Percentiles rank a stretch among this genome's conserved stretches.
Evolutionary conservation across 2,888 invertebrate species (phyloP).

Genomic region (Apotomis betuletana): DNA sequence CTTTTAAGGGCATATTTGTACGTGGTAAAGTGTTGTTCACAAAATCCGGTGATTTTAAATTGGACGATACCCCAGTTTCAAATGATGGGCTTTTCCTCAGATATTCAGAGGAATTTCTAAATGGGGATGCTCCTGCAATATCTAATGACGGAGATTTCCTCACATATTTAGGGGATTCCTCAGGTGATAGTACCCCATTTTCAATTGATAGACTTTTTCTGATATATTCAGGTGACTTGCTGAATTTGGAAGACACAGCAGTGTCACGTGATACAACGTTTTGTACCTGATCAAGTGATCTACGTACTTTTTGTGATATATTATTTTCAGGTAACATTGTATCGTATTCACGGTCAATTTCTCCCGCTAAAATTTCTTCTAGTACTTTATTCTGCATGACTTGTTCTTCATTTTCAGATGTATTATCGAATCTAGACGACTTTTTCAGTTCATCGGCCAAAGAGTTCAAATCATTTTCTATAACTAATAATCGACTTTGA

Average conservation of each 20-base stretch:
- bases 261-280: background rate
- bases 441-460: constrained; percentile 17
- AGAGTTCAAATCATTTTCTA: constrained; percentile 16
- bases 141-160: background rate
- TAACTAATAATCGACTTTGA: constrained; percentile 10
- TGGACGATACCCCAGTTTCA: no score
- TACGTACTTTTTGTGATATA: background rate
- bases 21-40: no score
- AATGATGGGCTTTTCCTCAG: background rate
- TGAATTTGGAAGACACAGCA: background rate
- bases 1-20: no score
- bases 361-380: background rate
- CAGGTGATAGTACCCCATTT: no score
- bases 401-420: background rate
- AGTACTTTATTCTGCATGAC: background rate
- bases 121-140: no score
- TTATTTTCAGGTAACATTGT: background rate
- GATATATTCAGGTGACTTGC: background rate
- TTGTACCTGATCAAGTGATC: background rate
- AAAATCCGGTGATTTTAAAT: no score
- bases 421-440: constrained; percentile 1
- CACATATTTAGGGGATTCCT: no score
- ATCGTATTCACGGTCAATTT: constrained; percentile 3
- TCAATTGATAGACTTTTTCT: no score
- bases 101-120: background rate